Percentiles rank a stretch among this genome's conserved stretches.
Conservation (phyloP, 2,113 vertebrate species). For the Thamnophis sirtalis region DNA sequence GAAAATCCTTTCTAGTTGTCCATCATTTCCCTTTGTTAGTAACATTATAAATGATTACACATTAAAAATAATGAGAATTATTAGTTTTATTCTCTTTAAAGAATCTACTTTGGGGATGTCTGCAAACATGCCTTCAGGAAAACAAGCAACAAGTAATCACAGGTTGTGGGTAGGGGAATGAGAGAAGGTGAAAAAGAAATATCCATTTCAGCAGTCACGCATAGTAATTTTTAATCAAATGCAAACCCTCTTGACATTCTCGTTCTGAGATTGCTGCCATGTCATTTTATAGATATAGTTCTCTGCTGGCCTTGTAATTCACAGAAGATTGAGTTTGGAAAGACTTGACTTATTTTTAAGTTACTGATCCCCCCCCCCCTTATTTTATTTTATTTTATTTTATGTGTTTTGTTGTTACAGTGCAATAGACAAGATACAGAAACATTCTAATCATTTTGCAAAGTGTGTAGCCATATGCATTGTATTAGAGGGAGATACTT, state of each 20-base stretch:
- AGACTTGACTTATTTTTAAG: slow-evolving; percentile 39
- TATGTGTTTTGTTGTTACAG: rapidly evolving
- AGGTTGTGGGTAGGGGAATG: rapidly evolving
- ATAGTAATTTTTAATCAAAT: slow-evolving; percentile 54
- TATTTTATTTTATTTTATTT: slow-evolving; percentile 11
- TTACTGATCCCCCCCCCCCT: slow-evolving; percentile 17
- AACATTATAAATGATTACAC: neutral
- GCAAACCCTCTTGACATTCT: slow-evolving; percentile 28
- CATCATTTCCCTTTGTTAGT: neutral
- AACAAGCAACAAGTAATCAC: neutral
- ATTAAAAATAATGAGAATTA: slow-evolving; percentile 46
- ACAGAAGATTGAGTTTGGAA: slow-evolving; percentile 25
- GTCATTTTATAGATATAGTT: neutral
- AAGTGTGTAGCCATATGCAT: neutral
- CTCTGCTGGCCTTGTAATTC: slow-evolving; percentile 10
- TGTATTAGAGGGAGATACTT: neutral
- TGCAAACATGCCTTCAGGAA: slow-evolving; percentile 4
- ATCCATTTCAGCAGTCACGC: slow-evolving; percentile 42
- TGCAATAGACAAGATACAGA: slow-evolving; percentile 26
- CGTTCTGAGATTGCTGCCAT: slow-evolving; percentile 2
- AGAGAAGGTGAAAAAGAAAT: rapidly evolving
- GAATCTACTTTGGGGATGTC: slow-evolving; percentile 14
- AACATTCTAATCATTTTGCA: slow-evolving; percentile 38
- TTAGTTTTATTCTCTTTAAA: slow-evolving; percentile 38
- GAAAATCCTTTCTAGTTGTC: neutral